These are phyloP conservation scores for Hipposideros armiger DNA, from an alignment of 2,113 vertebrate species.

Conservation along the genomic window DNA sequence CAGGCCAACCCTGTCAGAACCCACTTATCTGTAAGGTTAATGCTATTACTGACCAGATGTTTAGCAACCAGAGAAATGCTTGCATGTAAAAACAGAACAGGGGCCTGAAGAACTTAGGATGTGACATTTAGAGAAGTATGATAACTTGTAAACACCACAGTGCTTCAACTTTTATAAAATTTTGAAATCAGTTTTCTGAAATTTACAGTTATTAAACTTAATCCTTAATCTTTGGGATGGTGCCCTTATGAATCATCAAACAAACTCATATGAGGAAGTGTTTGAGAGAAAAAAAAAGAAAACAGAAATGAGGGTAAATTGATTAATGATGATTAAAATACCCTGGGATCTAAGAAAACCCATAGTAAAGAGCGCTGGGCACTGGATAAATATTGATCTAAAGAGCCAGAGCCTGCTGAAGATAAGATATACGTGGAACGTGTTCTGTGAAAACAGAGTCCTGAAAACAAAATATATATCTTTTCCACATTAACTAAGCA, in stretches of 20 bases:
- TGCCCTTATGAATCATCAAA: slow-evolving; percentile 45
- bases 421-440: background rate
- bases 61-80: background rate
- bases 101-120: background rate
- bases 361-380: background rate
- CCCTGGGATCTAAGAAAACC: background rate
- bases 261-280: slow-evolving; percentile 14
- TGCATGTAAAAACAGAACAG: background rate
- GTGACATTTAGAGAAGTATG: slow-evolving; percentile 52
- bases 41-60: background rate
- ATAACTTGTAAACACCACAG: slow-evolving; percentile 39
- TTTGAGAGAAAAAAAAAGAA: slow-evolving; percentile 29
- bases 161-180: slow-evolving; percentile 56
- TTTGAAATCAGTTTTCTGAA: slow-evolving; percentile 83
- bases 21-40: background rate
- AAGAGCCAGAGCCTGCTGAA: background rate
- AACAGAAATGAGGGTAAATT: slow-evolving; percentile 51
- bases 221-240: slow-evolving; percentile 58
- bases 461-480: background rate
- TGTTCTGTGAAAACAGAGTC: background rate
- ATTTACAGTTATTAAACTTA: slow-evolving; percentile 64
- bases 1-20: background rate
- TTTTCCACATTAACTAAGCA: background rate
- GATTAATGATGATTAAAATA: slow-evolving; percentile 42
- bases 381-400: background rate